Evolutionary conservation across 2,888 invertebrate species (phyloP).

Genomic region (Drosophila antonietae): DNA sequence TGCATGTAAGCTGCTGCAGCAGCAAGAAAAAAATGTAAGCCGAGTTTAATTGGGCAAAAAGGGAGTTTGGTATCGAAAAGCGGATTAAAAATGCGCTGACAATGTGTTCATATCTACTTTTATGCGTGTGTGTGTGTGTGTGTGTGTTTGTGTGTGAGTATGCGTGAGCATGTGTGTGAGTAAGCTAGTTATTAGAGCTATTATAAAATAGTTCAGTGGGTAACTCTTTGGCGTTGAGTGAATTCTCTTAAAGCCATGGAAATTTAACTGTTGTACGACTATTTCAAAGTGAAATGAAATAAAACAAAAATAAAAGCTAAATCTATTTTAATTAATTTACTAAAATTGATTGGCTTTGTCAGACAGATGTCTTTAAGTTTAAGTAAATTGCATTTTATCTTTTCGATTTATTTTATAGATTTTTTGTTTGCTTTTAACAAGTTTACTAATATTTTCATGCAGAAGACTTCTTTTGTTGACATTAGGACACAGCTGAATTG

Average conservation of each 20-base stretch:
- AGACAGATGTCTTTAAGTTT: background rate
- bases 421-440: no score
- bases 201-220: constrained; percentile 36
- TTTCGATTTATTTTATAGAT: background rate
- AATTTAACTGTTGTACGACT: background rate
- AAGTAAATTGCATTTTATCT: background rate
- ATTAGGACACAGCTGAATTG: no score
- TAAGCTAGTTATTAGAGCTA: constrained; percentile 15
- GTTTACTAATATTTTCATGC: no score
- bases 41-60: constrained; percentile 69
- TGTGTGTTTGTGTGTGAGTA: background rate
- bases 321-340: background rate
- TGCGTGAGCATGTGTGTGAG: background rate
- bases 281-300: background rate
- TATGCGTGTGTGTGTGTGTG: background rate
- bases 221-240: constrained; percentile 11
- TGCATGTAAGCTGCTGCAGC: background rate
- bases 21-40: constrained; percentile 59
- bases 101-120: constrained; percentile 27
- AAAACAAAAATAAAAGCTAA: background rate
- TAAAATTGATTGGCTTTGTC: background rate
- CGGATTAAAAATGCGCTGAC: constrained; percentile 50
- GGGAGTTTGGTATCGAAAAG: constrained; percentile 38
- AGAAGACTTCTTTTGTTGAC: no score
- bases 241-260: constrained; percentile 3